phyloP scores from a whole-genome alignment of 2,113 vertebrate species.

The Ceyx margarethae region DNA sequence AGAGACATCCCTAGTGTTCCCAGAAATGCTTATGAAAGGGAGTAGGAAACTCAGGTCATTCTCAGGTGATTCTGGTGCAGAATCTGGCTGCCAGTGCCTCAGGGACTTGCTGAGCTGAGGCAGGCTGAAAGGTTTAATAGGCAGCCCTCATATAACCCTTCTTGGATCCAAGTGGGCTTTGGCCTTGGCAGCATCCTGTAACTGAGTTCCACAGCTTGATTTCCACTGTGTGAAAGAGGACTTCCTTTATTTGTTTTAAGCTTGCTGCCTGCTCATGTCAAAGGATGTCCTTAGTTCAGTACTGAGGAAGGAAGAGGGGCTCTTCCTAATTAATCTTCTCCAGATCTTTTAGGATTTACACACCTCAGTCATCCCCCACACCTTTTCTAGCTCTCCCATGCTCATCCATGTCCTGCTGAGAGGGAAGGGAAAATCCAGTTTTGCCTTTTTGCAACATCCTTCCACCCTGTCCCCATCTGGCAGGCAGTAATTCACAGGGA shows the following conservation, averaged over 20 bases:
- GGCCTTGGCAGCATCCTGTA: slow-evolving; percentile 8
- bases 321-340: not conserved
- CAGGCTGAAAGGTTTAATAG: not conserved
- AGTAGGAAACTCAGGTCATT: not conserved
- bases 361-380: not conserved
- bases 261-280: not conserved
- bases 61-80: not conserved
- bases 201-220: slow-evolving; percentile 4
- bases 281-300: not conserved
- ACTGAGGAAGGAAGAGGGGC: not conserved
- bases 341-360: not conserved
- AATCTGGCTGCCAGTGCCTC: not conserved
- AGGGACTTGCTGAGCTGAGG: not conserved
- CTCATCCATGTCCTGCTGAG: not conserved
- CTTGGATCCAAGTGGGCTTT: not conserved
- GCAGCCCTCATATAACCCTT: not conserved
- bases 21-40: slow-evolving; percentile 7
- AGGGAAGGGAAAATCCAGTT: not conserved
- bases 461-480: not conserved
- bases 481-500: not conserved
- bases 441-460: not conserved
- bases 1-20: not conserved
- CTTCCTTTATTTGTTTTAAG: slow-evolving; percentile 48
- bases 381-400: not conserved
- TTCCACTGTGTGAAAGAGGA: slow-evolving; percentile 40